Evolutionary conservation across 1,140 invertebrate species (phyloP).

Genomic region (Dendrolimus kikuchii): DNA sequence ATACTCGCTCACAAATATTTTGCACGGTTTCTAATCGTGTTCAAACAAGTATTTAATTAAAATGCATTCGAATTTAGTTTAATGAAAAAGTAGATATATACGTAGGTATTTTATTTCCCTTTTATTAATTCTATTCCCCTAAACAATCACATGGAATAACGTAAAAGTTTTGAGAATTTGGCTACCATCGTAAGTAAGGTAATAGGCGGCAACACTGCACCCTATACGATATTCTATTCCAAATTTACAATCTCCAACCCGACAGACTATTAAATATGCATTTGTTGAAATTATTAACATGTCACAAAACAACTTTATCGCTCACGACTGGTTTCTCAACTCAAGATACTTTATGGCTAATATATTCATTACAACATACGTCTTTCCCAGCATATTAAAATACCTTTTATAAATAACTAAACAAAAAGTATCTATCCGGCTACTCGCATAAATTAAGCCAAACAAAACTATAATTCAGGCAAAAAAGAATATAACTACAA

Average conservation of each 20-base stretch:
- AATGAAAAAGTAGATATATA: too few species aligned
- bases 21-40: too few species aligned
- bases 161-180: too few species aligned
- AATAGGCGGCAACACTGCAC: too few species aligned
- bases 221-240: too few species aligned
- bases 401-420: constrained; percentile 60
- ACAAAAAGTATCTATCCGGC: constrained; percentile 24
- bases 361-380: constrained; percentile 63
- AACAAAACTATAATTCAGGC: constrained; percentile 62
- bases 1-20: too few species aligned
- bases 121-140: too few species aligned
- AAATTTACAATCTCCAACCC: constrained; percentile 23
- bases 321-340: constrained; percentile 40
- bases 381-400: constrained; percentile 61
- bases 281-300: constrained; percentile 44
- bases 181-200: too few species aligned
- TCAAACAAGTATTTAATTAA: too few species aligned
- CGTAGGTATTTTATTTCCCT: too few species aligned
- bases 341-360: constrained; percentile 53
- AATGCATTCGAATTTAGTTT: too few species aligned
- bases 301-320: constrained; percentile 40
- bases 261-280: constrained; percentile 32
- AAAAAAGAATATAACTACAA: constrained; percentile 58
- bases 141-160: too few species aligned
- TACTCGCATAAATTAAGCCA: constrained; percentile 43